Evolutionary conservation across 2,113 vertebrate species (phyloP).

Genomic region (Setophaga coronata): DNA sequence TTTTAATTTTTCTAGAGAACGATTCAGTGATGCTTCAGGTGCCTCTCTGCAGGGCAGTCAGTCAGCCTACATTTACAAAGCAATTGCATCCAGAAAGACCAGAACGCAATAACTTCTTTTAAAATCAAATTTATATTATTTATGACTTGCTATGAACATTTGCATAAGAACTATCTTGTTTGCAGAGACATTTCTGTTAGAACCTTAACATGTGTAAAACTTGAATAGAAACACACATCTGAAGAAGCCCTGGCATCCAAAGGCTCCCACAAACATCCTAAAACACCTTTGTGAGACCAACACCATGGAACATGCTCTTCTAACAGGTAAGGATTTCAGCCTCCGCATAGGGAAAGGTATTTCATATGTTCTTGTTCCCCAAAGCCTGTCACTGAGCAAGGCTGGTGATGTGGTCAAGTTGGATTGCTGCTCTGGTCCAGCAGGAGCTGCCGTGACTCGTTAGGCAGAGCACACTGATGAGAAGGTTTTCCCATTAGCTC

Average conservation of each 20-base stretch:
- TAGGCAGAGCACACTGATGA: background rate
- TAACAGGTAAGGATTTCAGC: background rate
- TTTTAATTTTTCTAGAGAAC: background rate
- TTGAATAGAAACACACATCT: background rate
- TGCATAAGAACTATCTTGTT: background rate
- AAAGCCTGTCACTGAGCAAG: background rate
- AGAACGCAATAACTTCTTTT: background rate
- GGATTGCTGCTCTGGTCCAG: background rate
- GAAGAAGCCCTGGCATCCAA: background rate
- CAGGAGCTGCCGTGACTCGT: fast-evolving
- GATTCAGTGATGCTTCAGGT: background rate
- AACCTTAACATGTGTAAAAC: background rate
- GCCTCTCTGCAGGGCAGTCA: background rate
- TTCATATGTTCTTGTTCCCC: background rate
- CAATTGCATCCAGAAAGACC: background rate
- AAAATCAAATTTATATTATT: background rate
- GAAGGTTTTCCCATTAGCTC: background rate
- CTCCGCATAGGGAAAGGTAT: background rate
- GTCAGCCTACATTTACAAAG: background rate
- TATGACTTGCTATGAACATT: background rate
- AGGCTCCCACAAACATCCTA: background rate
- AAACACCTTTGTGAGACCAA: background rate
- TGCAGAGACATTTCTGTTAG: background rate
- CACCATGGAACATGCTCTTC: background rate
- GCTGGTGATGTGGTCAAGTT: fast-evolving